Percentiles rank a stretch among this genome's conserved stretches.
Conservation (phyloP, 2,797 vertebrate genomes). For the Chrysolophus pictus region DNA sequence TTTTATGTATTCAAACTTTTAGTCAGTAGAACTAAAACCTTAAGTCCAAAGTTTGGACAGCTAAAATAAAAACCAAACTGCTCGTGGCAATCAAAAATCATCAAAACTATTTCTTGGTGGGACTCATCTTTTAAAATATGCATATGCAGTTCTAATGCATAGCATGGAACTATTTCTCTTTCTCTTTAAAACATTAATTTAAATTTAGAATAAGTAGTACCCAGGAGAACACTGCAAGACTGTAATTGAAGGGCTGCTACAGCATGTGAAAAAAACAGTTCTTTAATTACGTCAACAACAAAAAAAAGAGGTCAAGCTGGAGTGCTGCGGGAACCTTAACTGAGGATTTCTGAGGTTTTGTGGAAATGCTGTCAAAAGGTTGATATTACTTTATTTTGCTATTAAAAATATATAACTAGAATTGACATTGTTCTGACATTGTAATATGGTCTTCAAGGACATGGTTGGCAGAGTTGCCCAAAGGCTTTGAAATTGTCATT, state of each 20-base stretch:
- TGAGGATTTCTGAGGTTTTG: background rate
- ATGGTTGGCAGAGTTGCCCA: constrained; percentile 13
- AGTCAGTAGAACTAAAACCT: background rate
- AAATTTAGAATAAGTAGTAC: background rate
- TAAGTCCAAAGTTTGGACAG: background rate
- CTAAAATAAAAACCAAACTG: background rate
- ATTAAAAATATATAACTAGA: constrained; percentile 31
- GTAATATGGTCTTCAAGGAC: constrained; percentile 40
- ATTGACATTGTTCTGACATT: constrained; percentile 64
- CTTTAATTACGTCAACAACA: background rate
- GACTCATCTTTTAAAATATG: background rate
- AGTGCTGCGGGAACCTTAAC: background rate
- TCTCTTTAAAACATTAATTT: background rate
- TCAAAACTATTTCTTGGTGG: background rate
- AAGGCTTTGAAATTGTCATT: constrained; percentile 59
- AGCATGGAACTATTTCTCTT: background rate
- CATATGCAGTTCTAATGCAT: background rate
- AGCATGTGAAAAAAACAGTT: background rate
- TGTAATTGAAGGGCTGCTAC: background rate
- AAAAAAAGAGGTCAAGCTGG: background rate
- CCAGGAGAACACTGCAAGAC: background rate
- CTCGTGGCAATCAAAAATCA: background rate
- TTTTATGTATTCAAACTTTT: background rate
- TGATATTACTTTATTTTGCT: constrained; percentile 34
- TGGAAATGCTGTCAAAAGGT: constrained; percentile 27